phyloP scores from a whole-genome alignment of 2,797 vertebrate genomes.

The Hylomyscus alleni region DNA sequence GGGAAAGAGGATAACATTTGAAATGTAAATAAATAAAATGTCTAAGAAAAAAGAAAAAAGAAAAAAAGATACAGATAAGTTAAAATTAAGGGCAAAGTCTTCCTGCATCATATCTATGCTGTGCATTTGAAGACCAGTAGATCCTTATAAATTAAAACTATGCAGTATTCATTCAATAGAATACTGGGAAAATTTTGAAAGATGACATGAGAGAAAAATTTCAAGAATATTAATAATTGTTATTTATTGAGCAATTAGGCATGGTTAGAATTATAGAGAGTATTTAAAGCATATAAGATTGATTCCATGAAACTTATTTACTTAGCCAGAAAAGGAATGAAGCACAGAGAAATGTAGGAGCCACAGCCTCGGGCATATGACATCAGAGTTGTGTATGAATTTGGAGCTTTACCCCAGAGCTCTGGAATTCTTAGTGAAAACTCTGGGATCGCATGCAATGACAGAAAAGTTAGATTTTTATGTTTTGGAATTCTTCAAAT shows the following conservation, averaged over 20 bases:
- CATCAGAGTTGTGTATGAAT: too few relatives aligned
- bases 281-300: accelerated
- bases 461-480: neutral
- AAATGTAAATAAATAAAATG: too few relatives aligned
- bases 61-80: neutral
- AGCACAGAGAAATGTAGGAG: neutral
- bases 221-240: neutral
- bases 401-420: accelerated
- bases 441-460: accelerated
- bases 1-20: too few relatives aligned
- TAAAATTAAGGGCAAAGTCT: conserved; percentile 26
- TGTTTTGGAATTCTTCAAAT: neutral
- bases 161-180: neutral
- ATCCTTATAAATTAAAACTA: neutral
- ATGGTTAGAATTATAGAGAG: neutral
- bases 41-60: too few relatives aligned
- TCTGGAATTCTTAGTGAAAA: neutral
- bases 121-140: neutral
- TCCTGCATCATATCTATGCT: neutral
- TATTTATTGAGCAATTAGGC: neutral
- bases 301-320: neutral
- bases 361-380: accelerated
- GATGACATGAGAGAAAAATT: neutral
- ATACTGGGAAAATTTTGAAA: neutral
- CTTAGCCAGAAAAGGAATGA: too few relatives aligned